Base-by-base conservation (phyloP, 2,888 invertebrate genomes). In the Seira sanloemensis region DNA sequence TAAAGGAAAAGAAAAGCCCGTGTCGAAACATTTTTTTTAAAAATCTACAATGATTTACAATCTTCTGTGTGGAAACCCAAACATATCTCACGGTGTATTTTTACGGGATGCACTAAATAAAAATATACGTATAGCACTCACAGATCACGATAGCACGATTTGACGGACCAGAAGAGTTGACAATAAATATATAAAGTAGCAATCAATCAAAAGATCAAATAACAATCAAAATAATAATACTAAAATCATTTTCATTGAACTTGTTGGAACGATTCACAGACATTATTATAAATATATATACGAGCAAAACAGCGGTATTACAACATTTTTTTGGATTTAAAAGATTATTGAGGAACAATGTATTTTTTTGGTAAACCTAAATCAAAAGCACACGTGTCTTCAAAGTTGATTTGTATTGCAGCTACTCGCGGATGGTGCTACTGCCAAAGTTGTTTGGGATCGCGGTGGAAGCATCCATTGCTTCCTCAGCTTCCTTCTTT, bases 401-500 rank as follows among this genome's bases (percentile, higher is more conserved):
- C 2, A 50, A 18, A 2, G 50, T n/a, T 50, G 16, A 50, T 16
- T 12, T 50, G 16, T n/a, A 50, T 23, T 25, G 18, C 23, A 4
- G 21, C 50, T 46, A 82, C 46, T 82, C 82, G 16, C 76, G 76
- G 23, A 82, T 76, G 4, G 76, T 16, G 16, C 54, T 82, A 37
- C 18, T 82, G 7, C 66, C 54, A 24, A 74, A 74, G 37, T 72
- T 82, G 19, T 26, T 81, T n/a, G 85, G 69, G 65, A 88, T 79
- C 50, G 50, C 12, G n/a, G 86, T 78, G 19, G 87, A 79, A 19
- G 86, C 76, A 66, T 87, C 87, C 12, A 98, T 92, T 88, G 96
- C 95, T 90, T 97, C 96, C 76, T 97, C 96, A 88, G 95, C 96
- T 92, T 98, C 98, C 86, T 96, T 95, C 91, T 96, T 95, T 74